Percentiles rank a stretch among this genome's conserved stretches.
These are phyloP conservation scores for Octonoba sinensis DNA, from an alignment of 2,888 invertebrate genomes.

Conservation along the genomic window DNA sequence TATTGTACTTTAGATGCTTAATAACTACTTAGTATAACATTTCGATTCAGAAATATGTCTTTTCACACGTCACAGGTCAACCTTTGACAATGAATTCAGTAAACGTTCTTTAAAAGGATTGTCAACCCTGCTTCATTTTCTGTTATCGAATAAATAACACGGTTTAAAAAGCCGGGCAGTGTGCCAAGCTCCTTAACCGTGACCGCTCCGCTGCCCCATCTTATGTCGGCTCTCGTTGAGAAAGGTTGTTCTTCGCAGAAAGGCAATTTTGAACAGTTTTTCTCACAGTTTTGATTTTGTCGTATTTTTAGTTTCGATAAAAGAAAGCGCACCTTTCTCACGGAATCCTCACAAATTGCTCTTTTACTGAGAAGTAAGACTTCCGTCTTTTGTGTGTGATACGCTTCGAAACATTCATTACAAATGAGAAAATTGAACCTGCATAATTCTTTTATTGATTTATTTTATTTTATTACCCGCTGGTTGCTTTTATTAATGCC, in stretches of 20 bases:
- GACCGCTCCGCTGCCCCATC: constrained; percentile 27
- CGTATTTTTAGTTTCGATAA: constrained; percentile 16
- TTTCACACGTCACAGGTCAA: constrained; percentile 47
- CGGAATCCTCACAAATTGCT: constrained; percentile 42
- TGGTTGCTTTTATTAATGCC: too few species aligned
- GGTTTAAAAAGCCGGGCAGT: constrained; percentile 43
- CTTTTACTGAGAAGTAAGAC: constrained; percentile 33
- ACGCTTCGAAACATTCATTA: constrained; percentile 25
- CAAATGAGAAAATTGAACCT: not conserved
- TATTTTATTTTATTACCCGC: too few species aligned
- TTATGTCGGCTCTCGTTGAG: constrained; percentile 33
- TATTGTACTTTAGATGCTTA: constrained; percentile 38
- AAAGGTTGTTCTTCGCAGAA: constrained; percentile 34
- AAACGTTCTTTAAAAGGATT: constrained; percentile 28
- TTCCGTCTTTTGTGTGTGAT: constrained; percentile 58
- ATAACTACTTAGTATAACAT: constrained; percentile 55
- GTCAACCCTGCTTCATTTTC: constrained; percentile 33
- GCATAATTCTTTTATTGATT: too few species aligned
- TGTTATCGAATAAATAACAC: constrained; percentile 40
- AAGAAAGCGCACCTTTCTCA: constrained; percentile 29
- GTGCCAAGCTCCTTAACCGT: constrained; percentile 55
- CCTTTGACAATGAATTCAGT: constrained; percentile 36
- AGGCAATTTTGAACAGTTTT: constrained; percentile 38
- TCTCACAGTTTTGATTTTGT: constrained; percentile 40
- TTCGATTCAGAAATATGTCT: constrained; percentile 40